A percentile compares a stretch with the other conserved stretches of the same genome.
Conservation (phyloP, 1,140 invertebrate genomes). For the Idris sp. region DNA sequence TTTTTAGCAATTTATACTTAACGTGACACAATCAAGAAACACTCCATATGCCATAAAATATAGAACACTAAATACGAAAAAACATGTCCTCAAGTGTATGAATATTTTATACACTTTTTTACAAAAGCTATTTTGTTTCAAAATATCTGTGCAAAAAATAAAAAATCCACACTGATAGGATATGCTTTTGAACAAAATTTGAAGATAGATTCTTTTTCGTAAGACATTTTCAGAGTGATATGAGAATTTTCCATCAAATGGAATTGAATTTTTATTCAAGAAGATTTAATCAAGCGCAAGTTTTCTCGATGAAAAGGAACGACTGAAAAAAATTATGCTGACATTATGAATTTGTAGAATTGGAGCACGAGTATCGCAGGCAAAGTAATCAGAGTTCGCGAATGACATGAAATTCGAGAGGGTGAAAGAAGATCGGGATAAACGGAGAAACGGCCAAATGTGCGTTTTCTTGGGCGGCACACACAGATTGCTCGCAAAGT, state of each 20-base stretch:
- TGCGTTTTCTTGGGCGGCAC: conserved; percentile 45
- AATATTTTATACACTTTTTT: no score
- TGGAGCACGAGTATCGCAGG: conserved; percentile 10
- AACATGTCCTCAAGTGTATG: no score
- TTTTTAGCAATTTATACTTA: conserved; percentile 57
- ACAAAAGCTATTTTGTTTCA: no score
- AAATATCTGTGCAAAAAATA: no score
- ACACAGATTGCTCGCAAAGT: conserved; percentile 58
- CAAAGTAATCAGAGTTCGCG: conserved; percentile 45
- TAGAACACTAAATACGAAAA: neutral
- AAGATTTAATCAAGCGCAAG: neutral
- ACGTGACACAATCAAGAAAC: conserved; percentile 62
- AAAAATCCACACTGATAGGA: no score
- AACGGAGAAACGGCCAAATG: conserved; percentile 43
- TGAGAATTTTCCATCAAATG: neutral
- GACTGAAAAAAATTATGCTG: conserved; percentile 5
- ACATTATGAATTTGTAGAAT: conserved; percentile 16
- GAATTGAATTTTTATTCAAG: conserved; percentile 1
- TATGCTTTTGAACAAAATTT: no score
- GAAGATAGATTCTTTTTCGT: no score
- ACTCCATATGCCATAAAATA: conserved; percentile 21
- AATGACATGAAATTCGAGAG: conserved; percentile 44
- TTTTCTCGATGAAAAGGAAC: neutral
- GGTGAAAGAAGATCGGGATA: conserved; percentile 35
- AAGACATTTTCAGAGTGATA: no score